Evolutionary conservation across 2,113 vertebrate genomes (phyloP).

Genomic region (Oophaga pumilio): DNA sequence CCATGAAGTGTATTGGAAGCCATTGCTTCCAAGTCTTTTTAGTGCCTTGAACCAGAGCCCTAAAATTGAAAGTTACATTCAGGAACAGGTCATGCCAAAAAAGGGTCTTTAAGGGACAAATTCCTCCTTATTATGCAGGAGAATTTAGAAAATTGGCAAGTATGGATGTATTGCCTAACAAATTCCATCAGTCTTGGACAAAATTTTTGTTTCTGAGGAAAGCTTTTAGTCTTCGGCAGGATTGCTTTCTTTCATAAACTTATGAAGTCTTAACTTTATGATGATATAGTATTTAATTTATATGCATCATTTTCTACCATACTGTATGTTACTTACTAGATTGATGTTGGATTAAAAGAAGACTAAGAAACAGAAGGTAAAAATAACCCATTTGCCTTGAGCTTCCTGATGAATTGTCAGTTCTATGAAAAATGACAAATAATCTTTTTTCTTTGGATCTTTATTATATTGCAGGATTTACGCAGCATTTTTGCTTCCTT

Average conservation of each 20-base stretch:
- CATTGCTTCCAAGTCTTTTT: no score
- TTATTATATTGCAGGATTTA: constrained; percentile 30
- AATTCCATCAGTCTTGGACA: no score
- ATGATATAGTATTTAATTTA: constrained; percentile 15
- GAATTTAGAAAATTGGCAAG: no score
- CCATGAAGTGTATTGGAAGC: no score
- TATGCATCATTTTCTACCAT: neutral
- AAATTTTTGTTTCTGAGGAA: no score
- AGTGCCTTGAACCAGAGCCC: no score
- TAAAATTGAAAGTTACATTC: no score
- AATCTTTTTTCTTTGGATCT: constrained; percentile 11
- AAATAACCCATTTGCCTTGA: constrained; percentile 1
- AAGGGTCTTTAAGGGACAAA: no score
- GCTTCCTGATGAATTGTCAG: constrained; percentile 15
- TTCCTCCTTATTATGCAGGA: no score
- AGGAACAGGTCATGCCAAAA: no score
- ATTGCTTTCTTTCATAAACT: neutral
- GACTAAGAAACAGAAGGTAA: neutral
- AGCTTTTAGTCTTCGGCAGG: neutral
- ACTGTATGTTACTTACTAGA: neutral
- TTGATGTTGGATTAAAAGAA: neutral
- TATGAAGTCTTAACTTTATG: neutral
- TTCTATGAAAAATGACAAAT: constrained; percentile 23
- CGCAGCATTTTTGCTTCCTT: constrained; percentile 22
- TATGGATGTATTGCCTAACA: no score